Base-by-base conservation (phyloP, 2,797 vertebrate genomes). In the Crypturellus tataupa region DNA sequence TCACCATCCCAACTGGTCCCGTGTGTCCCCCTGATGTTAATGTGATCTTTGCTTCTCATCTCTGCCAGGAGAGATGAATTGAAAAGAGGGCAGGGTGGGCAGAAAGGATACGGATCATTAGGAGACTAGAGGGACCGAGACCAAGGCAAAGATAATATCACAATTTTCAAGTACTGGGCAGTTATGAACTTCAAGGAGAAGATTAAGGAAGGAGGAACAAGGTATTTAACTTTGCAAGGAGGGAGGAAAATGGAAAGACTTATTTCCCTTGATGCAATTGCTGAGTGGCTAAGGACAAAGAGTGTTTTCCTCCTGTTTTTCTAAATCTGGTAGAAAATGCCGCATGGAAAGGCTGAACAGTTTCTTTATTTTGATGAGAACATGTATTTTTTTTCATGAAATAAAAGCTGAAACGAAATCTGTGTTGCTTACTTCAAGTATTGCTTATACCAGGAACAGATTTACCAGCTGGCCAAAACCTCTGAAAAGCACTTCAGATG, bases 1-100 rank as follows among this genome's bases (percentile, higher is more conserved):
- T 59, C 35, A 46, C 39, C 58, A 42, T 85, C 76, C 89, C 82
- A 86, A 7, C 70, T 67, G 55, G 49, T 72, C 73, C 87, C 80
- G 23, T 62, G 47, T 33, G 49, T 65, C 58, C 37, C 62, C 56
- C 82, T 58, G 64, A 14, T 73, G 46, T 44, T n/a, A 58, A 63
- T 20, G 12, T 17, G 67, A 37, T 15, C 62, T 76, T 81, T 60
- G 44, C 62, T 56, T 42, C 39, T 44, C n/a, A 5, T 25, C 40
- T 12, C 13, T 42, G 51, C 69, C 76, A 40, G 37, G 49, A 71
- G 82, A 79, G 37, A 62, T 3, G 79, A 69, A 70, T 14, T 17
- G 59, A 31, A 31, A 67, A 35, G 67, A 76, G 49, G 39, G 20
- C 44, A 6, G 3, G 21, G n/a, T 16, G n/a, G 33, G 15, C 65